Base-by-base conservation (phyloP, 2,888 invertebrate species). In the Euproctis similis region DNA sequence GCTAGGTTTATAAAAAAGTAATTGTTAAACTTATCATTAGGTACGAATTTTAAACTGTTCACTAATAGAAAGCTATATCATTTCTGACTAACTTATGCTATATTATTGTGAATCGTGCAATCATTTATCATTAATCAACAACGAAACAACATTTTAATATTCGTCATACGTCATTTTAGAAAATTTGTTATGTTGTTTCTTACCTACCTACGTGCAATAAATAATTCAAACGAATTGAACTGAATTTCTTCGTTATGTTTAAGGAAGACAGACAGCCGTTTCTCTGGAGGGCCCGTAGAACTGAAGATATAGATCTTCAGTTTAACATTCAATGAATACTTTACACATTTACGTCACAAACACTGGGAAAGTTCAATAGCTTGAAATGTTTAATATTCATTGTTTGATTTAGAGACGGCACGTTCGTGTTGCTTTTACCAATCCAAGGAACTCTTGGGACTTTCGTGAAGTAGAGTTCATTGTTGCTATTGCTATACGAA, bases 321-420 rank as follows among this genome's bases (percentile, higher is more conserved):
- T 63, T 67, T 59, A 59, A 48, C 57, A 68, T 68, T 62, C 62
- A 61, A 40, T 32, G 50, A 52, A 52, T 46, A 49, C 44, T 40
- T 47, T 46, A 54, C 46, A 46, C 54, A 4, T 56, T 42, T 38
- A 41, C 41, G 42, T 36, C 36, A 42, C 41, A 40, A 38, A 30
- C 41, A 43, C 40, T 49, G 54, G 47, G 56, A 58, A 57, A 59
- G 58, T 55, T 55, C 39, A 46, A 51, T 44, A 46, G 46, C 49
- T 33, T 18, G 41, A 41, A 46, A 46, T 34, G 50, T 59, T 59
- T 57, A 57, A 53, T 54, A 59, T 59, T 59, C 58, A 58, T 51
- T 53, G 44, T 47, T 52, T 52, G 42, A 48, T 46, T 49, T 46
- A 44, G 32, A 40, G 41, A 42, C 40, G 31, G 36, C 31, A 42